phyloP scores from a whole-genome alignment of 2,113 vertebrate genomes.

The Trochalopteron elliotii region DNA sequence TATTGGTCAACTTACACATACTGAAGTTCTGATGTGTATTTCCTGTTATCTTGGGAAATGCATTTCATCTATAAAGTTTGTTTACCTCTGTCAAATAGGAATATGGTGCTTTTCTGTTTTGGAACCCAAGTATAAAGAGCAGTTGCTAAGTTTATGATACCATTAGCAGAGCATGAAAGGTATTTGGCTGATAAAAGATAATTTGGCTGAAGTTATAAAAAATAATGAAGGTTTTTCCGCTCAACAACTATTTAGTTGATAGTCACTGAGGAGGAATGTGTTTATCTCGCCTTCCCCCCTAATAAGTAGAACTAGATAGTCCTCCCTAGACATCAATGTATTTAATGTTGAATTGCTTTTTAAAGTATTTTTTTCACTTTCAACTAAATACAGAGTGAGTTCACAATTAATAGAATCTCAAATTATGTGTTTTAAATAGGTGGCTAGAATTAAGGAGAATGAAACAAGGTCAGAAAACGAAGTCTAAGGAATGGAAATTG shows the following conservation, averaged over 20 bases:
- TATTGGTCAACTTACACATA: neutral
- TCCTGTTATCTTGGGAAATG: neutral
- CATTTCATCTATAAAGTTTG: neutral
- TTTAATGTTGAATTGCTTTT: neutral
- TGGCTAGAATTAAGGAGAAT: neutral
- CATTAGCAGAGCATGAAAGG: neutral
- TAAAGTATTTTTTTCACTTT: neutral
- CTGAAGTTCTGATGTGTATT: neutral
- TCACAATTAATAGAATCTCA: neutral
- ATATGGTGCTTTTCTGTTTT: neutral
- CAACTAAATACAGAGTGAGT: neutral
- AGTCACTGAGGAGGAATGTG: neutral
- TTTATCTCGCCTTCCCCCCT: neutral
- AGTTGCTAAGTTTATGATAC: neutral
- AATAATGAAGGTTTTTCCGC: neutral
- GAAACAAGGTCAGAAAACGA: neutral
- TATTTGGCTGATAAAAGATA: neutral
- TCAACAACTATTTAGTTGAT: neutral
- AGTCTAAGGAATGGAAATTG: neutral
- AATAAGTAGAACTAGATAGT: neutral
- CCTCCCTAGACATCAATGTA: neutral
- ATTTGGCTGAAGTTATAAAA: neutral
- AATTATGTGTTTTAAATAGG: neutral
- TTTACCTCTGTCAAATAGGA: neutral
- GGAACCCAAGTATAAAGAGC: neutral